Percentiles rank a stretch among this genome's conserved stretches.
phyloP scores from a whole-genome alignment of 2,113 vertebrate genomes.

The human region GRCh38 chr19:57591001-57591500 shows the following conservation, averaged over 20 bases:
- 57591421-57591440: neutral
- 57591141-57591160: constrained; percentile 61
- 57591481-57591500: neutral
- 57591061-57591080: constrained; percentile 56
- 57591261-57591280: neutral
- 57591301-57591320: neutral
- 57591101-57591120: constrained; percentile 44
- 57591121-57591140: constrained; percentile 41
- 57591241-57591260: constrained; percentile 45
- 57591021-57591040: constrained; percentile 22
- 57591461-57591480: neutral
- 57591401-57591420: neutral
- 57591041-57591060: constrained; percentile 48
- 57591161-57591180: constrained; percentile 53
- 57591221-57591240: constrained; percentile 38
- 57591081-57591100: constrained; percentile 55
- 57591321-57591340: neutral
- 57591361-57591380: neutral
- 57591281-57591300: neutral
- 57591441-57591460: neutral
- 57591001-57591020: constrained; percentile 57
- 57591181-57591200: constrained; percentile 55
- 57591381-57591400: neutral
- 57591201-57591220: neutral
- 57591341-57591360: neutral